A percentile compares a stretch with the other conserved stretches of the same genome.
These are phyloP conservation scores for Epinephelus awoara DNA, from an alignment of 2,797 vertebrate genomes.

Conservation along the genomic window DNA sequence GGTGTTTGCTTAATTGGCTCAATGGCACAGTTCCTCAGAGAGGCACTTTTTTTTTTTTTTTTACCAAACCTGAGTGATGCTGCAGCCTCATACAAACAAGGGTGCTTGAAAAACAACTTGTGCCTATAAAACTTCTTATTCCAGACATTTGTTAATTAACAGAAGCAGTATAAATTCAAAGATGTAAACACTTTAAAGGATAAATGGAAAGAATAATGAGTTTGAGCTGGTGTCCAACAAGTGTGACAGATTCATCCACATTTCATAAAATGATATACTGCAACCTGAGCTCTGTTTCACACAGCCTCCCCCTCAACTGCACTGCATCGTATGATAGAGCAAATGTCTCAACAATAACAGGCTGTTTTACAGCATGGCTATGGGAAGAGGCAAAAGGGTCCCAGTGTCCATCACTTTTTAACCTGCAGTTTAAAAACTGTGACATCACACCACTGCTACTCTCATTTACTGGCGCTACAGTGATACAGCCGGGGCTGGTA, in stretches of 20 bases:
- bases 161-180: neutral
- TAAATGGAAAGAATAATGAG: neutral
- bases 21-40: neutral
- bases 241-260: constrained; percentile 21
- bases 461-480: constrained; percentile 42
- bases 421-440: constrained; percentile 51
- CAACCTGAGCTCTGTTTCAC: constrained; percentile 23
- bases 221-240: constrained; percentile 17
- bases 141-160: neutral
- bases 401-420: neutral
- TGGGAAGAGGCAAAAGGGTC: constrained; percentile 30
- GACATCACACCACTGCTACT: constrained; percentile 52
- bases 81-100: neutral
- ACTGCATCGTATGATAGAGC: constrained; percentile 1
- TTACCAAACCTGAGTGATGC: neutral
- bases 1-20: constrained; percentile 16
- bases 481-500: constrained; percentile 42
- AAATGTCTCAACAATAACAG: constrained; percentile 19
- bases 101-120: neutral
- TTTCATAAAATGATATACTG: constrained; percentile 14
- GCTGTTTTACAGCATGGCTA: constrained; percentile 20
- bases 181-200: neutral
- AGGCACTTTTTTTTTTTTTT: neutral
- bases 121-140: neutral
- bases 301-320: constrained; percentile 9